Conservation (phyloP, 2,888 invertebrate species). For the Microplitis manilae region DNA sequence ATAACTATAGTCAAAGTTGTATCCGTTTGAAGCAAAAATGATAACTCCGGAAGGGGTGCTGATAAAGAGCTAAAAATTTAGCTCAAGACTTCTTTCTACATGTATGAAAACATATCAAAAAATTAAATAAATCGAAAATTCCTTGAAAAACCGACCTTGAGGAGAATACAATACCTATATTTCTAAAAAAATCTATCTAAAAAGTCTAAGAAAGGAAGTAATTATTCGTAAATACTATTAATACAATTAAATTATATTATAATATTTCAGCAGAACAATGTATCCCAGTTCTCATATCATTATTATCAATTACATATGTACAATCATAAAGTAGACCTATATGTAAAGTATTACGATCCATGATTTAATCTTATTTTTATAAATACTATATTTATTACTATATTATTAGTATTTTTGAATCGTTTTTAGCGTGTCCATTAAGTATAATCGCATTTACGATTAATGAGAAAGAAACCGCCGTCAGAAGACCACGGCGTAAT, state of each 20-base stretch:
- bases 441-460: conserved; percentile 14
- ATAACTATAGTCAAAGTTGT: too few species aligned
- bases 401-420: neutral
- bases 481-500: neutral
- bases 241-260: conserved; percentile 38
- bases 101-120: too few species aligned
- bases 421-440: conserved; percentile 31
- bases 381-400: conserved; percentile 8
- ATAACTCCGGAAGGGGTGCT: too few species aligned
- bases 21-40: too few species aligned
- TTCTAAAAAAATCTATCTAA: neutral
- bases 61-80: too few species aligned
- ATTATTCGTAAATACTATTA: conserved; percentile 2
- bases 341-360: conserved; percentile 40
- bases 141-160: too few species aligned
- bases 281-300: conserved; percentile 44
- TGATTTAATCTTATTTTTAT: conserved; percentile 9
- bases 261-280: conserved; percentile 43
- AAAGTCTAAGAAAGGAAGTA: neutral
- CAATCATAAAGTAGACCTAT: conserved; percentile 56
- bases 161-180: too few species aligned
- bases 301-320: conserved; percentile 66
- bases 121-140: too few species aligned
- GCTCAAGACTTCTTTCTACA: too few species aligned
- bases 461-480: conserved; percentile 10